Evolutionary conservation across 2,113 vertebrate species (phyloP).

Genomic region (Perca schrenkii): DNA sequence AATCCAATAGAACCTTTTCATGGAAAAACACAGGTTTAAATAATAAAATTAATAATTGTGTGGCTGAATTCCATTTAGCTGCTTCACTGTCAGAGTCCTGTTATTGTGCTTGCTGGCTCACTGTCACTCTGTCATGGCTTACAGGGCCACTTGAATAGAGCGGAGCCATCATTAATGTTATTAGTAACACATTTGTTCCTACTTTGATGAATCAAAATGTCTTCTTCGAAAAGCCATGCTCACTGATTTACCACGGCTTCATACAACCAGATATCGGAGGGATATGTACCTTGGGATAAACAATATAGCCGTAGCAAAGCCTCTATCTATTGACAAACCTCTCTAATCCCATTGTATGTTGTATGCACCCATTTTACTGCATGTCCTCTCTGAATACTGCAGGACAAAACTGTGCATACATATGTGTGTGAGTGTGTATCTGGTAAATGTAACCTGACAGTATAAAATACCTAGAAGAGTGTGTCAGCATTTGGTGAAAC

Average conservation of each 20-base stretch:
- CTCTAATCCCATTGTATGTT: background rate
- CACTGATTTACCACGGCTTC: background rate
- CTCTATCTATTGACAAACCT: background rate
- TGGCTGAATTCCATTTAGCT: background rate
- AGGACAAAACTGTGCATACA: slow-evolving; percentile 33
- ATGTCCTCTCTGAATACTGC: slow-evolving; percentile 10
- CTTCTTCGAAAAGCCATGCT: background rate
- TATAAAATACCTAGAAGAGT: slow-evolving; percentile 62
- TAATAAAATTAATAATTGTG: background rate
- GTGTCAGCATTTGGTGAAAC: slow-evolving; percentile 68
- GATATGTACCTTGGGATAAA: background rate
- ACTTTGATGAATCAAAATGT: background rate
- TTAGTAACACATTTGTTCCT: background rate
- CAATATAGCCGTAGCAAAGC: background rate
- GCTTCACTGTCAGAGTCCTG: background rate
- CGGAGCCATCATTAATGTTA: background rate
- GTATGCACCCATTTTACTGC: slow-evolving; percentile 25
- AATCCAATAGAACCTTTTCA: background rate
- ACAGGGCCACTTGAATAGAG: background rate
- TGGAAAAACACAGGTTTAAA: background rate
- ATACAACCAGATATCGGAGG: background rate
- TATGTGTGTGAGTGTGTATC: slow-evolving; percentile 36
- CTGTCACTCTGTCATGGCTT: background rate
- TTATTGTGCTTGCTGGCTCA: background rate
- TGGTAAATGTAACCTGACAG: slow-evolving; percentile 69